These are phyloP conservation scores for Agraylea sexmaculata DNA, from an alignment of 1,140 invertebrate genomes.

Conservation along the genomic window DNA sequence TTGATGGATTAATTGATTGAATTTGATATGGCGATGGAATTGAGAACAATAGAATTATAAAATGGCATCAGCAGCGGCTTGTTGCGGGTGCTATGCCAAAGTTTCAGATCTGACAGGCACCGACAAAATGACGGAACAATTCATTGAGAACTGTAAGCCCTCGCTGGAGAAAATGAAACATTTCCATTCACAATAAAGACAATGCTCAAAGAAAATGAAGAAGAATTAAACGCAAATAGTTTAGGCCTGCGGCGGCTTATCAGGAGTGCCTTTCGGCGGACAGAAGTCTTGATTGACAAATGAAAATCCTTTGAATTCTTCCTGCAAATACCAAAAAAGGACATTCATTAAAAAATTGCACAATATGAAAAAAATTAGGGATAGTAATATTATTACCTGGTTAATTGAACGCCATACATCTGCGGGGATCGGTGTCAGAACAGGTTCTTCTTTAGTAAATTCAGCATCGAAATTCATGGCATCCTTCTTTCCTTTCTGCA, in stretches of 20 bases:
- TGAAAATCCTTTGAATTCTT: conserved; percentile 95
- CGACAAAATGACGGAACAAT: not conserved
- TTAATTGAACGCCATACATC: conserved; percentile 89
- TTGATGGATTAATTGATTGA: no score
- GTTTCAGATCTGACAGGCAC: not conserved
- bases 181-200: not conserved
- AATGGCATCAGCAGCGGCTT: not conserved
- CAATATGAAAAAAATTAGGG: not conserved
- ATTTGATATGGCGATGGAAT: no score
- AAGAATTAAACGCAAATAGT: not conserved
- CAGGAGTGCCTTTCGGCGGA: conserved; percentile 47
- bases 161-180: not conserved
- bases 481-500: conserved; percentile 93
- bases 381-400: conserved; percentile 30
- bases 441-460: conserved; percentile 97
- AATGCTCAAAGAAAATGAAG: not conserved
- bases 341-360: not conserved
- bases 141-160: not conserved
- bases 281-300: conserved; percentile 91
- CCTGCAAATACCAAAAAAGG: conserved; percentile 45
- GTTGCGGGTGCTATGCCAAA: not conserved
- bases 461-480: conserved; percentile 98
- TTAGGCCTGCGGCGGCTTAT: conserved; percentile 27
- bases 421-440: conserved; percentile 83
- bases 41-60: conserved; percentile 4